These are phyloP conservation scores for Geothlypis trichas DNA, from an alignment of 2,113 vertebrate genomes.

Conservation along the genomic window DNA sequence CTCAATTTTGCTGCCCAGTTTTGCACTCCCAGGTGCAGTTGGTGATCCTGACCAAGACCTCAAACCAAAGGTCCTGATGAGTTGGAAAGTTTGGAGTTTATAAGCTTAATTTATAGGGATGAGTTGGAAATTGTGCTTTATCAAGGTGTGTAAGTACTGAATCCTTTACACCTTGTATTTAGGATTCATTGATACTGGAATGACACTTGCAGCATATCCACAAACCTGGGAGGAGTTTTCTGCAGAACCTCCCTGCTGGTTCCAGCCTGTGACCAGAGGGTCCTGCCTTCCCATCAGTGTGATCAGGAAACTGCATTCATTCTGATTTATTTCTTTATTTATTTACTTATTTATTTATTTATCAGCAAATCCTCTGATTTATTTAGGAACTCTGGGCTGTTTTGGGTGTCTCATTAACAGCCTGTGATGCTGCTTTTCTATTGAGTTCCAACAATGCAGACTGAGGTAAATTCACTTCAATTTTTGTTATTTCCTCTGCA, in stretches of 20 bases:
- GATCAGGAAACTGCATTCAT: neutral
- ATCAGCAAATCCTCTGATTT: neutral
- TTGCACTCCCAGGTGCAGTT: neutral
- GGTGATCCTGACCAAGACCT: neutral
- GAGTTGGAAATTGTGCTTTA: neutral
- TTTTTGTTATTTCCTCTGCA: neutral
- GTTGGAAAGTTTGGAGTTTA: neutral
- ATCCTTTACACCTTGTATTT: neutral
- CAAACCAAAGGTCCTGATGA: neutral
- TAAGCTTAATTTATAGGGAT: too few species aligned
- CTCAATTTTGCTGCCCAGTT: rapidly evolving
- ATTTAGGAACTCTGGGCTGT: neutral
- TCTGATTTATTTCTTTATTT: neutral
- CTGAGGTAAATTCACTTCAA: neutral
- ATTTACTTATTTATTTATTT: neutral
- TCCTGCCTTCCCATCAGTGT: neutral
- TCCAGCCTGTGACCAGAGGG: neutral
- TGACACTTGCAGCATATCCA: neutral
- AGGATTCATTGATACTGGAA: neutral
- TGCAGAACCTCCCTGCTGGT: neutral
- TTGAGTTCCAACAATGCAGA: neutral
- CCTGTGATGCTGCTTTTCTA: neutral
- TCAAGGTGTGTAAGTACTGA: neutral
- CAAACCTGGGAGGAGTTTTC: neutral
- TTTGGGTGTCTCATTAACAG: neutral